Evolutionary conservation across 2,888 invertebrate species (phyloP), one percentile per base, ranked within the genome.

Genomic region (Lithophane leautieri): DNA sequence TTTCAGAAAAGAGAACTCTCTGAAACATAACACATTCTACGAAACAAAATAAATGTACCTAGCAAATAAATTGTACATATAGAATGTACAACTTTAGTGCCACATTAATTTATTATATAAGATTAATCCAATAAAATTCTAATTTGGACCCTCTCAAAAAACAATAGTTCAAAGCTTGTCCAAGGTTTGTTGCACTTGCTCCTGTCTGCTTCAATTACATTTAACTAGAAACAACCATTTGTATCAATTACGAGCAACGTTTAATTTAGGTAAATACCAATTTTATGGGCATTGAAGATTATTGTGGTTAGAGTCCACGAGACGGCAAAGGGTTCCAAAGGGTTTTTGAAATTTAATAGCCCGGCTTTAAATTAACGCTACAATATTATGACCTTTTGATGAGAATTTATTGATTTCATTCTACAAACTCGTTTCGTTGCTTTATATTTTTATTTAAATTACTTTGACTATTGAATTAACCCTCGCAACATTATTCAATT

Each of bases 251-350:
- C 92, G 91, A 88, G 83, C 91, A 88, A 89, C 92, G 91, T 93
- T 96, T 94, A 95, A 96, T 96, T 96, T 95, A 92, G 94, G 93
- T 94, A 94, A 95, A 96, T 94, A 95, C 93, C 95, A 95, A 95
- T 95, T 95, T 95, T 94, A 95, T 94, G 95, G 95, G 87, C 90
- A 91, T 89, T 90, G 88, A 92, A 90, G 93, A 93, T 94, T 92
- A 93, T 93, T 94, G 92, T 93, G 93, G 94, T 92, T 89, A 86
- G 83, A 89, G 85, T 88, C 72, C 83, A 91, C 82, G 79, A 84
- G 85, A 86, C 79, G 81, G 81, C 84, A 81, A 90, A 89, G 90
- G 91, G 88, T 86, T 83, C 84, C 84, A 94, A 94, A 93, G 93
- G 94, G 94, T 94, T 94, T 84, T 92, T 90, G 89, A 93, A 94